Evolutionary conservation across 2,888 invertebrate species (phyloP).

Genomic region (Chydorus sphaericus): DNA sequence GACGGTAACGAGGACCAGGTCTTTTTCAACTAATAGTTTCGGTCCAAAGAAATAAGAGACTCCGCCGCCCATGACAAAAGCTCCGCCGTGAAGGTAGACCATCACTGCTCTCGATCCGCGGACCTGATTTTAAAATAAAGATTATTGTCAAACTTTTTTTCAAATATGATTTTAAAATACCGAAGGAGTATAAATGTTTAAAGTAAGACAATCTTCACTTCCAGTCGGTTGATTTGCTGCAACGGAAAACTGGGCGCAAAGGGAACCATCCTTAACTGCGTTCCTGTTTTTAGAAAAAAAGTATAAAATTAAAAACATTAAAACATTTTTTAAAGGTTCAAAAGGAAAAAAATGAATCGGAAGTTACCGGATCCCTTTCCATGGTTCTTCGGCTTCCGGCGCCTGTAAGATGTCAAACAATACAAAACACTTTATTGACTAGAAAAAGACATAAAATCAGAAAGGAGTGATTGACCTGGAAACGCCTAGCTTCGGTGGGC

Average conservation of each 20-base stretch:
- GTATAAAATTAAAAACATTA: too few relatives aligned
- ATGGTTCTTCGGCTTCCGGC: slow-evolving; percentile 18
- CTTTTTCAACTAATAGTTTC: slow-evolving; percentile 18
- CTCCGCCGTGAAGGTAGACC: slow-evolving; percentile 20
- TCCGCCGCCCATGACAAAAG: slow-evolving; percentile 17
- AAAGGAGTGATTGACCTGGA: slow-evolving; percentile 21
- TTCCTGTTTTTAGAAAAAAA: too few relatives aligned
- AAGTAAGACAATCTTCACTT: slow-evolving; percentile 22
- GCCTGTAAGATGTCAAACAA: slow-evolving; percentile 17
- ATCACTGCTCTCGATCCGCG: slow-evolving; percentile 17
- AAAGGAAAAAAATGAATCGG: too few relatives aligned
- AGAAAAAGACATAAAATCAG: neutral
- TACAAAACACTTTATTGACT: neutral
- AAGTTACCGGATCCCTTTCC: neutral
- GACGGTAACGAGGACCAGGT: slow-evolving; percentile 20
- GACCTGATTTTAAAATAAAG: neutral
- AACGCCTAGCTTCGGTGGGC: slow-evolving; percentile 23
- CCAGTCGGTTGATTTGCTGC: slow-evolving; percentile 22
- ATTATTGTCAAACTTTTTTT: neutral
- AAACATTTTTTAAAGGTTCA: too few relatives aligned
- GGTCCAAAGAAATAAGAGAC: slow-evolving; percentile 16
- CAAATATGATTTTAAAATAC: neutral
- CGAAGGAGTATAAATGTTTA: slow-evolving; percentile 20
- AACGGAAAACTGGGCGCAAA: slow-evolving; percentile 23
- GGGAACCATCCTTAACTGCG: slow-evolving; percentile 21